A percentile compares a stretch with the other conserved stretches of the same genome.
Conservation (phyloP, 1,140 invertebrate species). For the Stegodyphus dumicola region DNA sequence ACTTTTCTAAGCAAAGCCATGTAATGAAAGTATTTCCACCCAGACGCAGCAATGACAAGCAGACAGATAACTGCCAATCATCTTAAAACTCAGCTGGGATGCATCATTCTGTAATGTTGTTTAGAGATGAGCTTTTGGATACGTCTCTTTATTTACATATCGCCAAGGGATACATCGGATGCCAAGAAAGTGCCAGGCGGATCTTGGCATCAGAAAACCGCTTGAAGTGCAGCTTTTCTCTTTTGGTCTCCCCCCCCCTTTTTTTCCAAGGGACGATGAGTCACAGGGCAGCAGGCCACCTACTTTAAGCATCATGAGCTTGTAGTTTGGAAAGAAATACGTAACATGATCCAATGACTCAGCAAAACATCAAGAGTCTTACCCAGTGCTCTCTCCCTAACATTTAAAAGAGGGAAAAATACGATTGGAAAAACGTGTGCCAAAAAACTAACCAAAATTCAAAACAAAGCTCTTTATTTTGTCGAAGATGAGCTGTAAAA, state of each 20-base stretch:
- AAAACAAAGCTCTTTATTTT: too few species aligned
- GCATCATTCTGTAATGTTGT: neutral
- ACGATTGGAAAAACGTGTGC: neutral
- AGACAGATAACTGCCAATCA: too few species aligned
- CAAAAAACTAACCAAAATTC: too few species aligned
- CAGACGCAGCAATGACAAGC: too few species aligned
- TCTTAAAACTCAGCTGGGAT: too few species aligned
- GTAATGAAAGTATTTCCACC: too few species aligned
- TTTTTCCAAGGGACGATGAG: conserved; percentile 24
- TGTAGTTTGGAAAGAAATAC: conserved; percentile 19
- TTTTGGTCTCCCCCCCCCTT: neutral
- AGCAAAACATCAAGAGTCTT: neutral
- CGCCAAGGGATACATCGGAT: conserved; percentile 9
- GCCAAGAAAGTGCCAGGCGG: conserved; percentile 5
- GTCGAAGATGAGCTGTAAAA: too few species aligned
- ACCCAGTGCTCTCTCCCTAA: neutral
- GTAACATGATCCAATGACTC: conserved; percentile 13
- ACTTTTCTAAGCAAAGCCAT: too few species aligned
- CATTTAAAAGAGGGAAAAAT: neutral
- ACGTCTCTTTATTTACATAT: neutral
- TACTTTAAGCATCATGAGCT: conserved; percentile 3
- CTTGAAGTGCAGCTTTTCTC: conserved; percentile 20
- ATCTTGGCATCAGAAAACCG: conserved; percentile 33
- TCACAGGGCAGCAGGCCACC: conserved; percentile 29
- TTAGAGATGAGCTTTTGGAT: neutral